phyloP scores from a whole-genome alignment of 2,888 invertebrate genomes.

The Mythimna albipuncta region DNA sequence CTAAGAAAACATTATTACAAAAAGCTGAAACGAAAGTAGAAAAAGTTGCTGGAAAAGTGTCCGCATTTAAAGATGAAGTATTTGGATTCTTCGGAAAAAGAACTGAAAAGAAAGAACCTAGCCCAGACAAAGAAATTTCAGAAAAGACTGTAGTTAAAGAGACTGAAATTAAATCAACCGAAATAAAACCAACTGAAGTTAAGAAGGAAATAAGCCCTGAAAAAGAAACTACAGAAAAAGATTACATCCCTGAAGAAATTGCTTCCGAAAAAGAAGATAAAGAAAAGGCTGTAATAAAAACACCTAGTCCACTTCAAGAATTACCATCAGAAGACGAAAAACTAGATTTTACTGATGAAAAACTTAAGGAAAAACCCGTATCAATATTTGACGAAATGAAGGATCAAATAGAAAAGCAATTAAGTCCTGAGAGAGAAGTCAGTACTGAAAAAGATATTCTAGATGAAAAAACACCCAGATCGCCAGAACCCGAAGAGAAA shows the following conservation, averaged over 20 bases:
- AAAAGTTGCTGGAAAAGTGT: slow-evolving; percentile 59
- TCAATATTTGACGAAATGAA: slow-evolving; percentile 49
- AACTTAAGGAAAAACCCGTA: slow-evolving; percentile 14
- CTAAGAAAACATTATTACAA: slow-evolving; percentile 59
- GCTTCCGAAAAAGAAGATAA: slow-evolving; percentile 7
- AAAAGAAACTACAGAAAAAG: slow-evolving; percentile 15
- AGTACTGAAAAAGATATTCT: slow-evolving; percentile 28
- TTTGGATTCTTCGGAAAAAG: slow-evolving; percentile 64
- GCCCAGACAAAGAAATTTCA: slow-evolving; percentile 69
- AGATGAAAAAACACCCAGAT: slow-evolving; percentile 35
- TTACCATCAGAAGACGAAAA: not conserved
- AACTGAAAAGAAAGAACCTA: slow-evolving; percentile 73
- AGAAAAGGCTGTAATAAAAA: slow-evolving; percentile 8
- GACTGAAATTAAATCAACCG: slow-evolving; percentile 20
- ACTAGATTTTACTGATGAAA: not conserved
- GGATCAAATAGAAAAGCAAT: slow-evolving; percentile 19
- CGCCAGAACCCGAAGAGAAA: not conserved
- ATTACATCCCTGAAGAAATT: slow-evolving; percentile 38
- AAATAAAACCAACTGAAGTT: not conserved
- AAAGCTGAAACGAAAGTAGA: slow-evolving; percentile 55
- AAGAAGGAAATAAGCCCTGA: slow-evolving; percentile 13
- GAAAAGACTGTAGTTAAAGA: slow-evolving; percentile 10
- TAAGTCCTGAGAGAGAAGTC: slow-evolving; percentile 4
- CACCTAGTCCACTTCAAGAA: slow-evolving; percentile 16
- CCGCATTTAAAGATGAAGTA: slow-evolving; percentile 54